phyloP scores from a whole-genome alignment of 2,113 vertebrate genomes.

The Thermophis baileyi region DNA sequence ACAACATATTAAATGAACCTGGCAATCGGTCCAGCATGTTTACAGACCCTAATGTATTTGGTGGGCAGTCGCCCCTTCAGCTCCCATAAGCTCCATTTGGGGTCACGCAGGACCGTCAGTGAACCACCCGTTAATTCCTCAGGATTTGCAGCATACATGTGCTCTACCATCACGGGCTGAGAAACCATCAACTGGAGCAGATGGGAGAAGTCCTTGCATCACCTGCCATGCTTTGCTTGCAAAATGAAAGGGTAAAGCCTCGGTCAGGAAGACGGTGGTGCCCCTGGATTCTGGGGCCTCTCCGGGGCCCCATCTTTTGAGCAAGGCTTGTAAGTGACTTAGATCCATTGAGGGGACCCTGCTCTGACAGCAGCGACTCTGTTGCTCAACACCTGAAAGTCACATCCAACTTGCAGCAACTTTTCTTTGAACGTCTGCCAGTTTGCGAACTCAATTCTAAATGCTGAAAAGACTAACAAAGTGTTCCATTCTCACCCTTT shows the following conservation, averaged over 20 bases:
- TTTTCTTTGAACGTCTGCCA: no score
- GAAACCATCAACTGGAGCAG: neutral
- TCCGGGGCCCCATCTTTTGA: neutral
- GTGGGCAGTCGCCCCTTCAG: neutral
- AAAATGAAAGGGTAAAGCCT: neutral
- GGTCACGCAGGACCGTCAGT: rapidly evolving
- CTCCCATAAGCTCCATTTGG: neutral
- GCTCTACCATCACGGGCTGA: no score
- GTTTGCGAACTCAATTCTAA: neutral
- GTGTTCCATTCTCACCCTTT: neutral
- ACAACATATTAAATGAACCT: neutral
- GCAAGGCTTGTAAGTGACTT: neutral
- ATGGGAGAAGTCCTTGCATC: neutral
- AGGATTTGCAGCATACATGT: neutral
- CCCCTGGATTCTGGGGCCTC: neutral
- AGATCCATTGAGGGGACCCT: neutral
- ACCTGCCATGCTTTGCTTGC: neutral
- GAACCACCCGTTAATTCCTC: neutral
- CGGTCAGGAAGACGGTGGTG: neutral
- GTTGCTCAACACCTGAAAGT: neutral
- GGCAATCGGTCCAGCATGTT: neutral
- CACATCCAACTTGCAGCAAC: neutral
- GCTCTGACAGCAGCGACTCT: neutral
- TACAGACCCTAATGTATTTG: neutral
- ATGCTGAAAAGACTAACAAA: neutral